Evolutionary conservation across 2,113 vertebrate genomes (phyloP), one percentile per base, ranked within the genome.

Genomic region (Hippoglossus stenolepis): DNA sequence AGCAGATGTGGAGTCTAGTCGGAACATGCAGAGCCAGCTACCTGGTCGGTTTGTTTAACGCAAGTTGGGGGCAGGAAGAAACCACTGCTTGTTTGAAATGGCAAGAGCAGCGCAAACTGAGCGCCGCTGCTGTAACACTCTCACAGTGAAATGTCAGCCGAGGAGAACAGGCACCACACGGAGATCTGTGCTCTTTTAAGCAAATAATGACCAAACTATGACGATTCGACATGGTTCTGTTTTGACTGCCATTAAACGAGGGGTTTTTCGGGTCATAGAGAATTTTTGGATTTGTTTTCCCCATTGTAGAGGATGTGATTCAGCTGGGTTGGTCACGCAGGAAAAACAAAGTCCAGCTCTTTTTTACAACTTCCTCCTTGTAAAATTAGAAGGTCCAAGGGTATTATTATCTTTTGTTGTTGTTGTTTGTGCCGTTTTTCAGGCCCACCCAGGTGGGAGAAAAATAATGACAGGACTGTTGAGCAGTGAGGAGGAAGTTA

Each of bases 401-500:
- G 73, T 62, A 49, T 91, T 85, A 90, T 89, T 87, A 88, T 87
- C 75, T 84, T 82, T 79, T 91, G 65, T 87, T 88, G 86, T 90
- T 89, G 85, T 90, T 93, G 80, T 87, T 89, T 28, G 28, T 35
- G 58, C 67, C 65, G 75, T 88, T 87, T 85, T 81, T 90, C 91
- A 74, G 70, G 71, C 84, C 90, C 91, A 91, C 89, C 91, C 85
- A 69, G 77, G 53, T 74, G 74, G 64, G 69, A 60, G 82, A 58
- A 63, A 47, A 87, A 89, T 93, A 94, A 93, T 89, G 82, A 91
- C 65, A 80, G 74, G 84, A 93, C 87, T 93, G 92, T 91, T 70
- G 66, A 74, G 86, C 26, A 3, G 64, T 73, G 15, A 62, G 58
- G 71, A 73, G 75, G 82, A 80, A 84, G 77, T 78, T 54, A 63